Base-by-base conservation (phyloP, 2,797 vertebrate species). In the Pseudotriccus pelzelni region DNA sequence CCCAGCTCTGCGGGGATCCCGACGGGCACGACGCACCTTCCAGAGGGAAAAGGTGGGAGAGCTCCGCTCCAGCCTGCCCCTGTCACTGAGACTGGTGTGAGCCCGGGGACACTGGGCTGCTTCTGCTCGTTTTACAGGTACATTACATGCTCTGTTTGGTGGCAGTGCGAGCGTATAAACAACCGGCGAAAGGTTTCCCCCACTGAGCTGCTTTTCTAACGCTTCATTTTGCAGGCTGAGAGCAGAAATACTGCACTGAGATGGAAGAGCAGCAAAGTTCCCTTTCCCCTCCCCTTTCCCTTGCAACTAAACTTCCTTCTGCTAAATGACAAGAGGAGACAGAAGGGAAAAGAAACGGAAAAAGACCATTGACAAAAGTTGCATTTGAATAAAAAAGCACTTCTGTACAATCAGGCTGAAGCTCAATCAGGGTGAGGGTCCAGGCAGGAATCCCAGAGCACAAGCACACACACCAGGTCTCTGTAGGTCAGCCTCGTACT, bases 11-110 rank as follows among this genome's bases (percentile, higher is more conserved):
- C 32, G 27, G 72, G 52, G 55, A 63, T 24, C 25, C 8, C 28
- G 37, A 46, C 0, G 7, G 55, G 13, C 49, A 43, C 24, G 14
- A 14, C 0, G 1, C 32, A 2, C n/a, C 64, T 39, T 24, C 59
- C 49, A 50, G 67, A 2, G 70, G 62, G 34, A 47, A 77, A 43
- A n/a, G 43, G 9, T n/a, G 62, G 0, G 3, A 8, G 39, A 34
- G 52, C 2, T 70, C 87, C 66, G 77, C 90, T 64, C 47, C 85
- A 79, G 68, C 10, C 55, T 50, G 67, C 60, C 70, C 77, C 64
- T 58, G 66, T 25, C 49, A 6, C 3, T 0, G 17, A 52, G 41
- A 17, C 37, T 6, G 17, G 14, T 1, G 12, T 1, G 14, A 89
- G 49, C 75, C 75, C 34, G 56, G 25, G 84, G 60, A 43, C 3